Evolutionary conservation across 2,797 vertebrate species (phyloP), one percentile per base, ranked within the genome.

Genomic region (Gila robusta): DNA sequence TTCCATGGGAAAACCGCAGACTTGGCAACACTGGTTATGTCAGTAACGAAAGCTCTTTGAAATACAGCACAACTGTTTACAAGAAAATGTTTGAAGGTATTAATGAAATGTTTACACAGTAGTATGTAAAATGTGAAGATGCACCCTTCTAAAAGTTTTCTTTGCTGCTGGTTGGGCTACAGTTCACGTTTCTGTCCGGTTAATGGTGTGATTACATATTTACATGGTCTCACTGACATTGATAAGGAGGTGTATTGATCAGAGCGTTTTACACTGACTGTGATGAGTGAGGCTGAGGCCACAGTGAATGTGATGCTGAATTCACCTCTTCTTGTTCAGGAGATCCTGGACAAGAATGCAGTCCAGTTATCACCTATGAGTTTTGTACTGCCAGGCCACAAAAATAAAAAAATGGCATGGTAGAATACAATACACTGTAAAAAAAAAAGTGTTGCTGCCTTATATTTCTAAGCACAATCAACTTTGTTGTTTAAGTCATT

Each of bases 341-440:
- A 71, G 72, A 82, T 49, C 78, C 28, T 84, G 28, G 59, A 85
- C 32, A 79, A 83, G 69, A 67, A 73, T 79, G 39, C 59, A 52
- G 73, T 82, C 72, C 66, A 82, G 69, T 81, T 81, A 88, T 82
- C 82, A 70, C 70, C 70, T 71, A 26, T 81, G 35, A 67, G 69
- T 10, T 59, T 69, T 41, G 26, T 64, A 32, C 5, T 21, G 16
- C 21, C 26, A 17, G 28, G 14, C 5, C 56, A 76, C 64, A 64
- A 59, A 26, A 49, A 70, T 4, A 56, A 71, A 69, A 83, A 73
- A 71, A 64, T 26, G 62, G 32, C 66, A 83, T 79, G 82, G 89
- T 88, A 92, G 85, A 90, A 90, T 81, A 91, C 70, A 84, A 16
- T 49, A 44, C 44, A 44, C 44, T 12, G 2, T 41, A 44, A 44